Conservation (phyloP, 2,113 vertebrate species). For the Piliocolobus tephrosceles region DNA sequence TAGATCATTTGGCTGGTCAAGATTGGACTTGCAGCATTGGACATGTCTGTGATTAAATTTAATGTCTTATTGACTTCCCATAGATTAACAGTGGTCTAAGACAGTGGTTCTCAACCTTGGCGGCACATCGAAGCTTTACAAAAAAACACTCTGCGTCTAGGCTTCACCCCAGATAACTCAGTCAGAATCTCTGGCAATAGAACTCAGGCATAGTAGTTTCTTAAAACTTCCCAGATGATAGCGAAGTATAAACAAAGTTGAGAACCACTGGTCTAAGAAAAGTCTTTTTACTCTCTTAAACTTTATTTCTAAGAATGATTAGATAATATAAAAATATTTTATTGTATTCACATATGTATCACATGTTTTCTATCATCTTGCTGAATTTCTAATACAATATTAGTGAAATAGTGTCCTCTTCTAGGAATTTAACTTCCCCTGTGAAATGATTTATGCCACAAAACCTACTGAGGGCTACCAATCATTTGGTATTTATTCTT, state of each 20-base stretch:
- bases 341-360: background rate
- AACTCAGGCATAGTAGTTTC: background rate
- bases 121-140: background rate
- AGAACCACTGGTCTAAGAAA: background rate
- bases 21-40: no score
- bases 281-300: background rate
- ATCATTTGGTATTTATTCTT: background rate
- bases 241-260: background rate
- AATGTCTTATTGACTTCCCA: background rate
- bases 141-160: background rate
- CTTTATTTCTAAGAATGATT: slow-evolving; percentile 8
- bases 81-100: background rate
- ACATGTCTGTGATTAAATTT: background rate
- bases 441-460: background rate
- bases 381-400: background rate
- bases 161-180: background rate
- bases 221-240: background rate
- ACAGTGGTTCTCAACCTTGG: background rate
- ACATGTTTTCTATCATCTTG: background rate
- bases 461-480: background rate
- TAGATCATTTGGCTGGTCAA: background rate
- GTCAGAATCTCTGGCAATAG: background rate
- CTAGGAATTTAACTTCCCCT: background rate
- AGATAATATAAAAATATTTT: background rate
- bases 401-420: background rate